These are phyloP conservation scores for Mormyrops boulengeri DNA, from an alignment of 2,797 vertebrate species.

Conservation along the genomic window DNA sequence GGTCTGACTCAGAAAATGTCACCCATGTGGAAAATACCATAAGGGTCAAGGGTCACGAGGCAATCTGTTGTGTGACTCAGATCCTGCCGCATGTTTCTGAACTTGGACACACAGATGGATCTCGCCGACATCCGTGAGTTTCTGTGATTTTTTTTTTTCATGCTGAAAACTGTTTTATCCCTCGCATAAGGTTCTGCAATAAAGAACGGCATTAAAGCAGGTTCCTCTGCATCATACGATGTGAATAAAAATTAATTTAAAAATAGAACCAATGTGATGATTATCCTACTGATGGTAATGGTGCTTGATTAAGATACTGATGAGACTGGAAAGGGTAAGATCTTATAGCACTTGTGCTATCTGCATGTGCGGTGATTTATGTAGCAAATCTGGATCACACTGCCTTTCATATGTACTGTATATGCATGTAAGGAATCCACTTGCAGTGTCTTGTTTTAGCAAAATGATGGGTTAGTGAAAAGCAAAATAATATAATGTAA, in stretches of 20 bases:
- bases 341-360: neutral
- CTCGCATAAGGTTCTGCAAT: neutral
- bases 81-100: neutral
- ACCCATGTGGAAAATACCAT: neutral
- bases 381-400: neutral
- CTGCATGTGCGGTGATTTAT: neutral
- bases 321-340: constrained; percentile 4
- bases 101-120: neutral
- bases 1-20: constrained; percentile 8
- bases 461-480: neutral
- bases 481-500: neutral
- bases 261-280: constrained; percentile 1
- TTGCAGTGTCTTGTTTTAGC: neutral
- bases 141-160: neutral
- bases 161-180: neutral
- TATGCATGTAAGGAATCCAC: neutral
- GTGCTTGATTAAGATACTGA: constrained; percentile 9
- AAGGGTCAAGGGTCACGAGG: neutral
- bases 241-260: neutral
- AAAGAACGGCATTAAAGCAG: neutral
- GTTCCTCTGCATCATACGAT: neutral
- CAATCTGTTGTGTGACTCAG: constrained; percentile 7
- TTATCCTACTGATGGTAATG: constrained; percentile 7
- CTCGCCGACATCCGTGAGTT: neutral
- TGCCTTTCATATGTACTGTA: neutral